Conservation (phyloP, 2,797 vertebrate genomes). For the Acanthis flammea region DNA sequence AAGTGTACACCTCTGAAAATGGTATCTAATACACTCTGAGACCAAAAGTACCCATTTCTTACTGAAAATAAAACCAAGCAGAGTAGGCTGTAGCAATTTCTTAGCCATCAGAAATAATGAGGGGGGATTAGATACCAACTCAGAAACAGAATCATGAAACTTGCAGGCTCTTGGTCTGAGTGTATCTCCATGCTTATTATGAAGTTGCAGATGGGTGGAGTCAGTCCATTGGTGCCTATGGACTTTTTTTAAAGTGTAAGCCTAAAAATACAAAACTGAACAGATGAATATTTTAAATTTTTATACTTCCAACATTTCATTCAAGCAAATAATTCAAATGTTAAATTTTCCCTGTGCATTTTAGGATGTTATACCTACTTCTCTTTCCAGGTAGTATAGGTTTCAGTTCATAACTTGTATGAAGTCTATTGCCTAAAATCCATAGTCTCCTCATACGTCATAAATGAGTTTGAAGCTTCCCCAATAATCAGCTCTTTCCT, state of each 20-base stretch:
- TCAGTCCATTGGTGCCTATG: not conserved
- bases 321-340: not conserved
- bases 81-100: not conserved
- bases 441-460: not conserved
- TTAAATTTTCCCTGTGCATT: not conserved
- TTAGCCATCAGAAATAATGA: not conserved
- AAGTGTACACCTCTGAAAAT: not conserved
- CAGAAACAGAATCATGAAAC: not conserved
- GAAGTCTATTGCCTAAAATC: not conserved
- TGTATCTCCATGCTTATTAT: not conserved
- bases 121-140: not conserved
- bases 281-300: not conserved
- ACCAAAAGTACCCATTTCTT: not conserved
- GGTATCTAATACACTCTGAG: not conserved
- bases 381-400: not conserved
- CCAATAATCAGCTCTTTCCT: not conserved
- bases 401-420: not conserved
- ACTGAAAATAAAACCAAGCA: not conserved
- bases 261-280: not conserved
- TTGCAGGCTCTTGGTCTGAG: not conserved
- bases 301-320: not conserved
- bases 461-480: not conserved
- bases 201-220: not conserved
- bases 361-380: not conserved
- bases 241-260: not conserved